These are phyloP conservation scores for Pseudochirops corinnae DNA, from an alignment of 2,797 vertebrate species.

Conservation along the genomic window DNA sequence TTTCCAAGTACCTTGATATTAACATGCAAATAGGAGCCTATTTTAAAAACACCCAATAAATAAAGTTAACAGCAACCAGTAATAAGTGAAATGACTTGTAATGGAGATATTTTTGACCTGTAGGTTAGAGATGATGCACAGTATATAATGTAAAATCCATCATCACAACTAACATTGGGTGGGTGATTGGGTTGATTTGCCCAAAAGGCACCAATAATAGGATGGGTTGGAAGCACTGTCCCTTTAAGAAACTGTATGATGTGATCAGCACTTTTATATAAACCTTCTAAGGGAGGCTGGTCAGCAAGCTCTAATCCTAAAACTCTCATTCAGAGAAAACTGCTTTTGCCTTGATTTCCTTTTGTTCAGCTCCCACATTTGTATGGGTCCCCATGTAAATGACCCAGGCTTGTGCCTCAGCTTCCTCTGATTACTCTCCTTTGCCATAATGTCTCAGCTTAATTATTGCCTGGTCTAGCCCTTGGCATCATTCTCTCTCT, in stretches of 20 bases:
- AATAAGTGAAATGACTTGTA: conserved; percentile 22
- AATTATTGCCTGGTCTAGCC: background rate
- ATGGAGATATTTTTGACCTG: background rate
- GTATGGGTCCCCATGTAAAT: background rate
- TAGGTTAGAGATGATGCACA: background rate
- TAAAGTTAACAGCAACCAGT: conserved; percentile 17
- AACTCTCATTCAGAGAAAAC: background rate
- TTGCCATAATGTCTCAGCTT: background rate
- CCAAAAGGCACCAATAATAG: background rate
- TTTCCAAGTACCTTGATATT: conserved; percentile 33
- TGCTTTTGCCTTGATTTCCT: background rate
- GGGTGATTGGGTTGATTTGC: background rate
- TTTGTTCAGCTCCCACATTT: background rate
- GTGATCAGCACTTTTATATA: background rate
- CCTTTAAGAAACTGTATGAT: background rate
- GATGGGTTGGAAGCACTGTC: background rate
- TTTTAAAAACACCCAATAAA: conserved; percentile 12
- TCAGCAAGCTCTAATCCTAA: background rate
- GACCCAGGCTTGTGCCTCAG: background rate
- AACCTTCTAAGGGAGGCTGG: background rate
- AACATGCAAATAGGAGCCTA: conserved; percentile 43
- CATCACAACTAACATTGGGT: background rate
- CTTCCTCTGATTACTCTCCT: background rate
- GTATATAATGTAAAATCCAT: background rate
- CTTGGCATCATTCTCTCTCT: background rate